phyloP scores from a whole-genome alignment of 2,888 invertebrate species.

The Phlogophora meticulosa region DNA sequence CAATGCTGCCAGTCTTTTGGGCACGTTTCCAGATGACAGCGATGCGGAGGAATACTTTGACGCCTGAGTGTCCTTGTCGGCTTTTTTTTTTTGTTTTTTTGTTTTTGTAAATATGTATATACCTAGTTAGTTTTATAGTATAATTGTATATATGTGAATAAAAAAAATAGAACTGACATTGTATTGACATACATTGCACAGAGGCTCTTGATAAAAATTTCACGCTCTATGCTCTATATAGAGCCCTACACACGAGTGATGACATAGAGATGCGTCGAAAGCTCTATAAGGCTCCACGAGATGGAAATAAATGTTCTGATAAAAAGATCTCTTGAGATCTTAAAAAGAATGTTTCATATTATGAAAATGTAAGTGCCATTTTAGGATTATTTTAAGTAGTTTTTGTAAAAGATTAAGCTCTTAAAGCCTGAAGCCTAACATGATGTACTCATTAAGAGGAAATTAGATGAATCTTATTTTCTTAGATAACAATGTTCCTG shows the following conservation, averaged over 20 bases:
- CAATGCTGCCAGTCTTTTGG: too few relatives aligned
- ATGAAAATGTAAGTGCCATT: neutral
- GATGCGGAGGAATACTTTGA: too few relatives aligned
- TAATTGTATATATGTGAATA: too few relatives aligned
- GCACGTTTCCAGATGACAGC: too few relatives aligned
- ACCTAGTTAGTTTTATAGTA: too few relatives aligned
- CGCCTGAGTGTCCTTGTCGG: too few relatives aligned
- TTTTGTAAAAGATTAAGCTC: neutral
- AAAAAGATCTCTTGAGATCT: conserved; percentile 5
- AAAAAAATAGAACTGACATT: neutral
- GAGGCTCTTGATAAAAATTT: conserved; percentile 42
- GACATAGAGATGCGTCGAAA: conserved; percentile 36
- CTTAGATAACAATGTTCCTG: too few relatives aligned
- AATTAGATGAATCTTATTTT: too few relatives aligned
- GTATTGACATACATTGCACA: neutral
- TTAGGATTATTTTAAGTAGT: neutral
- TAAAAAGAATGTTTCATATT: conserved; percentile 5
- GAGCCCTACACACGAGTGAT: conserved; percentile 45
- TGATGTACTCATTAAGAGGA: too few relatives aligned
- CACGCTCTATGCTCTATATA: conserved; percentile 39
- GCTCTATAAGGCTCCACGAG: conserved; percentile 29
- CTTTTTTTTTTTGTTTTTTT: too few relatives aligned
- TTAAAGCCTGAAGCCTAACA: too few relatives aligned
- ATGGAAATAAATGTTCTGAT: conserved; percentile 40
- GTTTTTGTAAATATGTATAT: too few relatives aligned